Evolutionary conservation across 2,797 vertebrate species (phyloP).

Genomic region (Platalea minor): DNA sequence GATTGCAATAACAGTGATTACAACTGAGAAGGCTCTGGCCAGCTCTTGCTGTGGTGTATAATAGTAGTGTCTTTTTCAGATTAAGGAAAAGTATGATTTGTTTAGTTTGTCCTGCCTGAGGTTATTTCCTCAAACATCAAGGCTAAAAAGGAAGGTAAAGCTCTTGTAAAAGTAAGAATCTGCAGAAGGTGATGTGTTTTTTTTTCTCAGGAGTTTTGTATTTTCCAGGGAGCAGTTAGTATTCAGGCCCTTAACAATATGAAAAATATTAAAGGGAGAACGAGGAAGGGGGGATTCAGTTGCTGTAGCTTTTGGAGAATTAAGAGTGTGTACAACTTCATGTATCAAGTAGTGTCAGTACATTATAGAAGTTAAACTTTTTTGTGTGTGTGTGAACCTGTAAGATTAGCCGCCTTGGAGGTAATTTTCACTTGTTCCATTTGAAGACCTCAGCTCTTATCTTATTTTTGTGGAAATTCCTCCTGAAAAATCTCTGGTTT

Average conservation of each 20-base stretch:
- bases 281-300: not conserved
- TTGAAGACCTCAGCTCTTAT: not conserved
- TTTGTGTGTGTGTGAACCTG: not conserved
- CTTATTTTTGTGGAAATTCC: not conserved
- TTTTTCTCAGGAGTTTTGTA: not conserved
- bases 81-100: not conserved
- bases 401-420: not conserved
- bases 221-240: not conserved
- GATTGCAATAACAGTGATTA: constrained; percentile 13
- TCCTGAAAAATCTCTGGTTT: not conserved
- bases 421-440: not conserved
- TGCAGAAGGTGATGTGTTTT: not conserved
- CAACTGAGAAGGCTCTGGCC: not conserved
- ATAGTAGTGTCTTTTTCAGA: constrained; percentile 3
- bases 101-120: not conserved
- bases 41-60: not conserved
- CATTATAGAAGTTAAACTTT: not conserved
- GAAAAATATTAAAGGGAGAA: not conserved
- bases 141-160: not conserved
- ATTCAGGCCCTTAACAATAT: not conserved
- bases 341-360: not conserved
- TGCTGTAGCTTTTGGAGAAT: not conserved
- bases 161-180: not conserved
- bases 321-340: not conserved
- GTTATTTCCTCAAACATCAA: constrained; percentile 17